These are phyloP conservation scores for Myiotriccus ornatus DNA, from an alignment of 2,797 vertebrate species.

Conservation along the genomic window DNA sequence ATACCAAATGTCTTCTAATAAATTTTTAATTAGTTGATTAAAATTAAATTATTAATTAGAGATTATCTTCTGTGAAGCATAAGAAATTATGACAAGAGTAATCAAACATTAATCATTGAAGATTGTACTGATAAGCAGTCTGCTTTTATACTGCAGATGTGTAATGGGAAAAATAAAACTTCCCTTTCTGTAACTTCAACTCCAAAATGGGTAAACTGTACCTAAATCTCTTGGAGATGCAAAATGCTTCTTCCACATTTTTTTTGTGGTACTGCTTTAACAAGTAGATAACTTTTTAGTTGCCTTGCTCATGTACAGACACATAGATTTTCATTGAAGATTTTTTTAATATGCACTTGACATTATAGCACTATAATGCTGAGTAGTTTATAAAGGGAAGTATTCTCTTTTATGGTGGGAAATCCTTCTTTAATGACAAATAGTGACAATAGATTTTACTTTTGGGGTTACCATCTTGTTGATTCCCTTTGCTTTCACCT, in stretches of 20 bases:
- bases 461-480: background rate
- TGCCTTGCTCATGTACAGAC: background rate
- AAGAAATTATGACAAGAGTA: constrained; percentile 27
- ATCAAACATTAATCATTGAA: background rate
- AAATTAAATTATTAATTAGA: constrained; percentile 26
- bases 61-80: constrained; percentile 17
- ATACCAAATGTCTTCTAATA: background rate
- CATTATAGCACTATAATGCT: background rate
- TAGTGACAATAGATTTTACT: background rate
- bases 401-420: background rate
- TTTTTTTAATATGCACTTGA: background rate
- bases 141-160: background rate
- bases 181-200: background rate
- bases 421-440: background rate
- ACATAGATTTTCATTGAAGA: background rate
- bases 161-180: background rate
- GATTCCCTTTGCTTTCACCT: background rate
- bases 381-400: background rate
- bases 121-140: constrained; percentile 1
- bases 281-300: background rate
- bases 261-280: background rate
- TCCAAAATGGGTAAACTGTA: background rate
- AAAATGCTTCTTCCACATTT: background rate
- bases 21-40: constrained; percentile 26
- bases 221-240: background rate